Base-by-base conservation (phyloP, 2,797 vertebrate genomes). In the Cetoscarus ocellatus region DNA sequence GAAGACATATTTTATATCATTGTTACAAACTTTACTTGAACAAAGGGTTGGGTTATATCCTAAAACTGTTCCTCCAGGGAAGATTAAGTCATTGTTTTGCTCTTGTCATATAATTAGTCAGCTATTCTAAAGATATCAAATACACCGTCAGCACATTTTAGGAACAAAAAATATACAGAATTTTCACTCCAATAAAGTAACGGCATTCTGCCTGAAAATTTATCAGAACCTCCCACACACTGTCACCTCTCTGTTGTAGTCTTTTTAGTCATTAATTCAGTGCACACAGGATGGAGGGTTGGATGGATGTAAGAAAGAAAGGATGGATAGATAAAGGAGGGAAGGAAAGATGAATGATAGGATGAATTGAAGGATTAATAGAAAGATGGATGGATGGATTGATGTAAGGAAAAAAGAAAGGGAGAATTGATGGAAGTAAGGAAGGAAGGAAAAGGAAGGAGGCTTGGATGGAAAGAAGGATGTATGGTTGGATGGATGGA, bases 241-340 rank as follows among this genome's bases (percentile, higher is more conserved):
- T 50, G 19, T 8, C 17, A 18, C 53, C 71, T 71, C 63, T 67
- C 67, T 18, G 36, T 61, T 58, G 60, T 53, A 34, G 44, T 45
- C 62, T 54, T 61, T 80, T 66, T 66, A 76, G 47, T 18, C 45
- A 87, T 80, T 73, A 77, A 86, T 89, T 86, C 68, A 60, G 70
- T 11, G 50, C 75, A 77, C 69, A 65, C 51, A 27, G 27, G 27
- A 27, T 27, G 27, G 27, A 27, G 27, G 27, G 27, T 27, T 27
- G 27, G 27, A 27, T 27, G 27, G 27, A 27, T 27, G 27, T 50
- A 38, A 68, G 73, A 76, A 73, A 49, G 84, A 4, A 27, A 27
- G 27, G 27, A 27, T 27, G 27, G 27, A 27, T 27, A 27, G 27
- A 4, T 27, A 27, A 27, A 27, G 27, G 27, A 27, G 27, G 27